These are phyloP conservation scores for Percopsis omiscomaycus DNA, from an alignment of 2,797 vertebrate genomes.

Conservation along the genomic window DNA sequence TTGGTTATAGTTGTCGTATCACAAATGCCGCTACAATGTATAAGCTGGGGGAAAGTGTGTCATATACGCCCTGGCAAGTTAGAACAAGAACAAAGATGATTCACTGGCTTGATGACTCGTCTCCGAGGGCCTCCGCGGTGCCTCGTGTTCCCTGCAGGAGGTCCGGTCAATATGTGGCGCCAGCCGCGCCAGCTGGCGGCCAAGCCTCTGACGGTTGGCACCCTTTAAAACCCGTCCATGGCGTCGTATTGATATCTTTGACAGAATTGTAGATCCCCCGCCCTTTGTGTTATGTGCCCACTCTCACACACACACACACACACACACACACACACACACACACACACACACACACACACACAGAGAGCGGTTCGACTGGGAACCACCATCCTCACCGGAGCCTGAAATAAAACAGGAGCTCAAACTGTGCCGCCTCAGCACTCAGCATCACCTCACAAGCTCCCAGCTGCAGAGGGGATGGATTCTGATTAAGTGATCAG, in stretches of 20 bases:
- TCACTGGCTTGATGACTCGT: constrained; percentile 54
- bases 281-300: constrained; percentile 22
- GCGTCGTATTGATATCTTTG: constrained; percentile 62
- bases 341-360: not conserved
- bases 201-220: constrained; percentile 50
- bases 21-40: not conserved
- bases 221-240: constrained; percentile 48
- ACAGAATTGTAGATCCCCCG: constrained; percentile 53
- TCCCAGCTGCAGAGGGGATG: constrained; percentile 52
- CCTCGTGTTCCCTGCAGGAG: constrained; percentile 50
- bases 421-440: constrained; percentile 41
- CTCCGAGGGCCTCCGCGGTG: constrained; percentile 9
- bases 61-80: constrained; percentile 50
- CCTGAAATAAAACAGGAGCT: constrained; percentile 59
- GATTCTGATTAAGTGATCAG: constrained; percentile 51
- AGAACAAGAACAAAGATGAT: constrained; percentile 57
- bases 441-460: constrained; percentile 60
- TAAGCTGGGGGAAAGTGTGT: constrained; percentile 30
- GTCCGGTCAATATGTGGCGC: constrained; percentile 49
- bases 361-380: constrained; percentile 24
- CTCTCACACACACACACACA: constrained; percentile 29
- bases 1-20: not conserved
- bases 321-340: not conserved
- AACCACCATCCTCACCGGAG: constrained; percentile 58
- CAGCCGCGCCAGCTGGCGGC: constrained; percentile 68